A percentile compares a stretch with the other conserved stretches of the same genome.
Evolutionary conservation across 2,888 invertebrate species (phyloP).

Genomic region (Drosophila ustulata): DNA sequence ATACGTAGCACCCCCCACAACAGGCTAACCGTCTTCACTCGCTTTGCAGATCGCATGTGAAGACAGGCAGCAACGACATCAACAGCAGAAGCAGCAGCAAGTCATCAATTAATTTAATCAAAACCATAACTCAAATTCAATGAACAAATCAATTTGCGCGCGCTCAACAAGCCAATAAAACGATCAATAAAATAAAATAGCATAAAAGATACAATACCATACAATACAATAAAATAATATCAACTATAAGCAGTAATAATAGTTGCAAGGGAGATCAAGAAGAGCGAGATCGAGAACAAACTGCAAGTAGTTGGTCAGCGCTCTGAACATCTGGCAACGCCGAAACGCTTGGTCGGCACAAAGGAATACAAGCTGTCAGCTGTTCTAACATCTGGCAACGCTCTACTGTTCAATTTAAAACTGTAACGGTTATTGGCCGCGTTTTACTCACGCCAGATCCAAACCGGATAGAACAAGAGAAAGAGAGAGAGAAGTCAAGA

Average conservation of each 20-base stretch:
- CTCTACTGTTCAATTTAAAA: conserved; percentile 36
- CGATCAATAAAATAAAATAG: conserved; percentile 63
- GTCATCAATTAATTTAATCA: conserved; percentile 75
- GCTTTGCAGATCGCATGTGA: conserved; percentile 53
- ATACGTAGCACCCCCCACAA: background rate
- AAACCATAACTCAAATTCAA: conserved; percentile 76
- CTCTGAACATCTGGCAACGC: conserved; percentile 64
- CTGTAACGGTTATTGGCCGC: conserved; percentile 70
- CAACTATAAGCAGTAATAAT: conserved; percentile 12
- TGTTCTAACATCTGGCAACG: conserved; percentile 62
- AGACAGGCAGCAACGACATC: conserved; percentile 2
- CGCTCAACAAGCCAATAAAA: conserved; percentile 70
- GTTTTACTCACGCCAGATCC: conserved; percentile 72
- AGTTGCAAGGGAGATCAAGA: conserved; percentile 1
- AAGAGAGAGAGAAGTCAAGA: conserved; percentile 15
- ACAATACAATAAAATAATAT: conserved; percentile 28
- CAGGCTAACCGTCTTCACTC: conserved; percentile 33
- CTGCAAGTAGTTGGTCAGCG: conserved; percentile 4
- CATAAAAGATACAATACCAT: conserved; percentile 31
- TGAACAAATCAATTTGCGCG: conserved; percentile 76
- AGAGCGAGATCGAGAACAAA: conserved; percentile 1
- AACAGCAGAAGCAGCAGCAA: conserved; percentile 8
- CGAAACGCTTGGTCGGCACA: background rate
- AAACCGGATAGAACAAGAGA: conserved; percentile 34
- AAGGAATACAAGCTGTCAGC: conserved; percentile 9